A percentile compares a stretch with the other conserved stretches of the same genome.
Conservation (phyloP, 2,797 vertebrate species). For the Naso thynnoides region DNA sequence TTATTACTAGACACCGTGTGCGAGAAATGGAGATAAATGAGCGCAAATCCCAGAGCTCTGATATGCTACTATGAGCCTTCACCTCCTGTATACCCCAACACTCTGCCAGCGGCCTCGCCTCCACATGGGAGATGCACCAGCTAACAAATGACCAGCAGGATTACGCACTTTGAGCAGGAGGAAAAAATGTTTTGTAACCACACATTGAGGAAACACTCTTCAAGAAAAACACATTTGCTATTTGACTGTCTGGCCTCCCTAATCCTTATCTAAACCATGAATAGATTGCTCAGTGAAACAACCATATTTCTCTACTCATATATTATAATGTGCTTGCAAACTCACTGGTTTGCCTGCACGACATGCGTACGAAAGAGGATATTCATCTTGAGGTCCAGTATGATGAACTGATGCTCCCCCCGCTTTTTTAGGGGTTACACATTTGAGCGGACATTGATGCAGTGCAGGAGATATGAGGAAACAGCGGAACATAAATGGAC, state of each 20-base stretch:
- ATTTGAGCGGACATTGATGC: constrained; percentile 70
- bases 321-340: constrained; percentile 51
- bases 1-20: constrained; percentile 81
- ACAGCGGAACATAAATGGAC: constrained; percentile 58
- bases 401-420: constrained; percentile 69
- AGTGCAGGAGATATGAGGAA: constrained; percentile 60
- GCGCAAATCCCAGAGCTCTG: constrained; percentile 74
- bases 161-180: constrained; percentile 76
- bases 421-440: constrained; percentile 66
- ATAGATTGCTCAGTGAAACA: constrained; percentile 60
- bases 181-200: constrained; percentile 69
- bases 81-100: constrained; percentile 71
- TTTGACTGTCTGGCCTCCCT: constrained; percentile 69
- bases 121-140: constrained; percentile 72
- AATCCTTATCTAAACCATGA: constrained; percentile 72
- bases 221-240: constrained; percentile 65
- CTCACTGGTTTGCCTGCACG: constrained; percentile 57
- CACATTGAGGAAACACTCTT: constrained; percentile 58
- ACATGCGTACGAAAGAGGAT: constrained; percentile 66
- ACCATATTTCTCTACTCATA: constrained; percentile 59
- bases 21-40: constrained; percentile 88
- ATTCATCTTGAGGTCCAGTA: constrained; percentile 68
- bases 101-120: constrained; percentile 68
- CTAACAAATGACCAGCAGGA: constrained; percentile 82
- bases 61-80: constrained; percentile 81